Base-by-base conservation (phyloP, 2,888 invertebrate species). In the Eupithecia centaureata region DNA sequence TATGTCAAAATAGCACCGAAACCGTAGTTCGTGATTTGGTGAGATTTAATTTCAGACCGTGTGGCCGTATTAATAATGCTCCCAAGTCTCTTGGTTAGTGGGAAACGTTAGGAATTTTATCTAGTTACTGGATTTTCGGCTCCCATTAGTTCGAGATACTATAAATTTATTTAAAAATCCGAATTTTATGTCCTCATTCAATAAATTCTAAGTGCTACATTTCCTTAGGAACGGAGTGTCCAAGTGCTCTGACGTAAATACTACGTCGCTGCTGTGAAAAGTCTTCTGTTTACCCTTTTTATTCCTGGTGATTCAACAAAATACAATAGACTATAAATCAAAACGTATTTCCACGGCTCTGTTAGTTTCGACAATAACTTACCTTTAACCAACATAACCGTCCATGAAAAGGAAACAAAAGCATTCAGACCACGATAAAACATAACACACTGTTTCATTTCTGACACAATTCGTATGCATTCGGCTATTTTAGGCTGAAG, bases 121-220 rank as follows among this genome's bases (percentile, higher is more conserved):
- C 25, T 51, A 51, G 13, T 51, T 25, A 52, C 52, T 13, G 5
- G 52, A 27, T 52, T 52, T 52, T 52, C 52, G 2, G 52, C 52
- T 27, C 27, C 7, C 4, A 27, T 52, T 52, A 27, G 25, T 52
- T 15, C 5, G 25, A 51, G 13, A 25, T 4, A 25, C 5, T 13
- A 25, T 25, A 2, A 5, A 51, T 22, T 25, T 18, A 18, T 42
- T 42, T 42, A 35, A 0, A 38, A 15, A 8, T 18, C n/a, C 18
- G 8, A 10, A 18, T 42, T 42, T 42, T 10, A 18, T n/a, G n/a
- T n/a, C n/a, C 38, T n/a, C 38, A 8, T 8, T 38, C n/a, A 38
- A 8, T n/a, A 1, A 38, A n/a, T 38, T 8, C 38, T n/a, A n/a
- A n/a, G n/a, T 35, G 2, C 33, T 35, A 13, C 1, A 12, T 15